Percentiles rank a stretch among this genome's conserved stretches.
These are phyloP conservation scores for Nomada fucata DNA, from an alignment of 2,888 invertebrate genomes.

Conservation along the genomic window DNA sequence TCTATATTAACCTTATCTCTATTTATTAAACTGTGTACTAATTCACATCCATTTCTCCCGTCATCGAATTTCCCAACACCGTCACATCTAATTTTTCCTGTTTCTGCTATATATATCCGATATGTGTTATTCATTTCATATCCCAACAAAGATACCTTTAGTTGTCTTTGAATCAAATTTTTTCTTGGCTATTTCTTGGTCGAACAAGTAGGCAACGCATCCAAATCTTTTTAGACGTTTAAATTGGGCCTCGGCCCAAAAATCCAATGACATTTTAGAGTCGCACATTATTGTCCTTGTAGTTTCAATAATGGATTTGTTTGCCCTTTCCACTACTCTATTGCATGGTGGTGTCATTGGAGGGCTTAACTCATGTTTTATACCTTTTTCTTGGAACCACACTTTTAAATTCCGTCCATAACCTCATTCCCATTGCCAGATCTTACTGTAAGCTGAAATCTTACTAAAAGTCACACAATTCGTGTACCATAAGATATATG, in stretches of 20 bases:
- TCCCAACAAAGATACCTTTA: constrained; percentile 26
- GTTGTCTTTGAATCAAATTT: constrained; percentile 17
- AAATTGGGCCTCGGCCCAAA: too few relatives aligned
- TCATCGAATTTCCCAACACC: constrained; percentile 29
- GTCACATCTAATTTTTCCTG: constrained; percentile 3
- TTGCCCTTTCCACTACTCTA: constrained; percentile 20
- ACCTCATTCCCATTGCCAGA: background rate
- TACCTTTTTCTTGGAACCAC: constrained; percentile 12
- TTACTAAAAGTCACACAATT: too few relatives aligned
- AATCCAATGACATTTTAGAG: constrained; percentile 14
- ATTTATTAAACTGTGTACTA: background rate
- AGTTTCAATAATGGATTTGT: constrained; percentile 24
- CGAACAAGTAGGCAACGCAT: constrained; percentile 14
- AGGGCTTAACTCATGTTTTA: constrained; percentile 26
- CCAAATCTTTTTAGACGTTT: constrained; percentile 38
- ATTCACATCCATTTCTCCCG: background rate
- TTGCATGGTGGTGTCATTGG: constrained; percentile 29
- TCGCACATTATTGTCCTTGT: constrained; percentile 31
- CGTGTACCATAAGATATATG: too few relatives aligned
- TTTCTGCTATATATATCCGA: too few relatives aligned
- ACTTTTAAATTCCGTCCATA: background rate
- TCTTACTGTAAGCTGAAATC: constrained; percentile 7
- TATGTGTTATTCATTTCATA: too few relatives aligned
- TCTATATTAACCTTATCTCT: background rate
- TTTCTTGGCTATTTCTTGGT: background rate